A percentile compares a stretch with the other conserved stretches of the same genome.
Conservation (phyloP, 2,888 invertebrate species). For the Salticus scenicus region DNA sequence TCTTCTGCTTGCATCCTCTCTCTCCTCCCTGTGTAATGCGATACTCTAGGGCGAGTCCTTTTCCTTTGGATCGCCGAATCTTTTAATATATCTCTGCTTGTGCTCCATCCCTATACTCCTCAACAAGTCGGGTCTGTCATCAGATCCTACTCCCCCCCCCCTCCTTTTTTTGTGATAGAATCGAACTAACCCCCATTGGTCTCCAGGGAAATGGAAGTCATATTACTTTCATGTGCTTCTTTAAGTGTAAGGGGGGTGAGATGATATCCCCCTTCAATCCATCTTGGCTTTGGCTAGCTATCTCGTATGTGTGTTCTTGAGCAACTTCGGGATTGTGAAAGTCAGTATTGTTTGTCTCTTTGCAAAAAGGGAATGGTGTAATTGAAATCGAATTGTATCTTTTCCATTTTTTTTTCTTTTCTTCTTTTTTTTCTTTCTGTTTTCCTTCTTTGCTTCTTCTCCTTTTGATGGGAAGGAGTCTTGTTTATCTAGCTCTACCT, state of each 20-base stretch:
- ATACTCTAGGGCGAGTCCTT: background rate
- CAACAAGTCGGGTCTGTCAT: background rate
- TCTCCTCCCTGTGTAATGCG: background rate
- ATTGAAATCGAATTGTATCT: conserved; percentile 3
- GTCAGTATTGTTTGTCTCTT: background rate
- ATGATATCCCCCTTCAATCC: background rate
- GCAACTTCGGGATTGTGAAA: background rate
- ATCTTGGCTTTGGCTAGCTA: background rate
- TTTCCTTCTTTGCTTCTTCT: background rate
- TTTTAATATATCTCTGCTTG: background rate
- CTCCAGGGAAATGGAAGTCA: conserved; percentile 16
- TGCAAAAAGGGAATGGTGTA: background rate
- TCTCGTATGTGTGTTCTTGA: background rate
- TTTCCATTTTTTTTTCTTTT: too few species aligned
- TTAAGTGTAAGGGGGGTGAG: background rate
- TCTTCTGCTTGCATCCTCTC: background rate
- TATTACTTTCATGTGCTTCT: conserved; percentile 8
- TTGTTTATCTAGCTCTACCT: too few species aligned
- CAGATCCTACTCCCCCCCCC: background rate
- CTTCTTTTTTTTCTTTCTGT: too few species aligned
- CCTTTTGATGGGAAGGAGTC: too few species aligned
- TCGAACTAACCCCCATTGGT: background rate
- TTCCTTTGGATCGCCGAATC: conserved; percentile 1
- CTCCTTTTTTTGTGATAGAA: background rate
- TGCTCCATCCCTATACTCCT: background rate